phyloP scores from a whole-genome alignment of 2,888 invertebrate genomes.

The Uropetala carovei region DNA sequence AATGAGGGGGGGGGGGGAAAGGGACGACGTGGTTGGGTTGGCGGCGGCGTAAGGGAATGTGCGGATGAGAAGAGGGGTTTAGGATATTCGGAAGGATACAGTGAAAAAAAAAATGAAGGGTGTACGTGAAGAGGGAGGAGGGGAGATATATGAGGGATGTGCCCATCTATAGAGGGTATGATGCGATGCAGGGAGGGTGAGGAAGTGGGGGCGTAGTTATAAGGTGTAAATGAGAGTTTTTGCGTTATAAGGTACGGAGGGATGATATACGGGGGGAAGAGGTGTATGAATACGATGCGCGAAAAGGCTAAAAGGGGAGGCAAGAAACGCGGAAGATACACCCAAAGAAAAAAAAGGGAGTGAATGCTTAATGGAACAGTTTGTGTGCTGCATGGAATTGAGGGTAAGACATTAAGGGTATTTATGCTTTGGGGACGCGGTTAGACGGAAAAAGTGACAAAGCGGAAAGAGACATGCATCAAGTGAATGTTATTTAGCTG shows the following conservation, averaged over 20 bases:
- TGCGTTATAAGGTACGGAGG: background rate
- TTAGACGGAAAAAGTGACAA: too few relatives aligned
- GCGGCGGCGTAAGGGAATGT: background rate
- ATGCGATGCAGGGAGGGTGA: too few relatives aligned
- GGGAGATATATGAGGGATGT: background rate
- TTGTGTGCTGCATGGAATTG: too few relatives aligned
- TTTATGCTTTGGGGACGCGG: too few relatives aligned
- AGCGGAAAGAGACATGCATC: too few relatives aligned
- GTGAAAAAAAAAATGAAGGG: background rate
- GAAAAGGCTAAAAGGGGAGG: background rate
- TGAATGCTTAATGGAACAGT: too few relatives aligned
- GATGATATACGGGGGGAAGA: background rate
- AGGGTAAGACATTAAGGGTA: too few relatives aligned
- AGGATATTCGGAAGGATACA: background rate
- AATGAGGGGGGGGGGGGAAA: background rate
- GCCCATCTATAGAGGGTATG: too few relatives aligned
- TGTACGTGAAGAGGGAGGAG: background rate
- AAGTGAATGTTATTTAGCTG: too few relatives aligned
- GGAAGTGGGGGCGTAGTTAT: background rate
- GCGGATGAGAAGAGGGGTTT: background rate
- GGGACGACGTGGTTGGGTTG: background rate
- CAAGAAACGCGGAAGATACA: background rate
- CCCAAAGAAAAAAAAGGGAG: background rate
- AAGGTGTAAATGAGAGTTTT: slow-evolving; percentile 4
- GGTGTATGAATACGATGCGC: background rate